A percentile compares a stretch with the other conserved stretches of the same genome.
phyloP scores from a whole-genome alignment of 2,888 invertebrate genomes.

The Pogonocherus hispidulus region DNA sequence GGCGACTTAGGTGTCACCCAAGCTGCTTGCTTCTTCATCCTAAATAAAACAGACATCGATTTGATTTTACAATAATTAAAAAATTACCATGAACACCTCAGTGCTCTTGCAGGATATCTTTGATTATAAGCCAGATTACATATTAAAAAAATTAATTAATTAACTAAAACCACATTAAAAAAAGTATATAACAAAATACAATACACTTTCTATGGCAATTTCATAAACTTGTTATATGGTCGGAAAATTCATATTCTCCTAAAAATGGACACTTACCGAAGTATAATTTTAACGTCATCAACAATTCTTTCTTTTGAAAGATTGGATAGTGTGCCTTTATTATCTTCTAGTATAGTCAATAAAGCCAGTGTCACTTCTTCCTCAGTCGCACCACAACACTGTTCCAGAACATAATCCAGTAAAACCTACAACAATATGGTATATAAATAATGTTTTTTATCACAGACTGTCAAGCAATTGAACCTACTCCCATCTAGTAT shows the following conservation, averaged over 20 bases:
- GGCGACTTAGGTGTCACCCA: conserved; percentile 28
- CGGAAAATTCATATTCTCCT: too few relatives aligned
- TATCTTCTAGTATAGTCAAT: conserved; percentile 24
- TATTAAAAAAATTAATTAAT: too few relatives aligned
- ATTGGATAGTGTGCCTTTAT: conserved; percentile 27
- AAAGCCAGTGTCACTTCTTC: conserved; percentile 20
- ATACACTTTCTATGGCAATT: too few relatives aligned
- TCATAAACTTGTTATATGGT: too few relatives aligned
- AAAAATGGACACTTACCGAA: too few relatives aligned
- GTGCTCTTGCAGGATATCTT: too few relatives aligned
- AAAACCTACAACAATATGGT: conserved; percentile 30
- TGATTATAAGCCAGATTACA: too few relatives aligned
- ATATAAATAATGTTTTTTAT: not conserved
- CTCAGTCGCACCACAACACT: conserved; percentile 25
- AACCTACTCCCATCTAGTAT: not conserved
- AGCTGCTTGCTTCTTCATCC: conserved; percentile 19
- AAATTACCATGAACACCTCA: too few relatives aligned
- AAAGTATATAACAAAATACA: too few relatives aligned
- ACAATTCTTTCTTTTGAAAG: conserved; percentile 28
- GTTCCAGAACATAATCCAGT: conserved; percentile 23
- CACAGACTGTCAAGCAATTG: not conserved
- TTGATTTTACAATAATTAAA: too few relatives aligned
- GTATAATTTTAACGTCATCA: conserved; percentile 26
- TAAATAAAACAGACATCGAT: not conserved
- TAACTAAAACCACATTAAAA: too few relatives aligned